Conservation (phyloP, 2,888 invertebrate genomes). For the Hypolimnas misippus region DNA sequence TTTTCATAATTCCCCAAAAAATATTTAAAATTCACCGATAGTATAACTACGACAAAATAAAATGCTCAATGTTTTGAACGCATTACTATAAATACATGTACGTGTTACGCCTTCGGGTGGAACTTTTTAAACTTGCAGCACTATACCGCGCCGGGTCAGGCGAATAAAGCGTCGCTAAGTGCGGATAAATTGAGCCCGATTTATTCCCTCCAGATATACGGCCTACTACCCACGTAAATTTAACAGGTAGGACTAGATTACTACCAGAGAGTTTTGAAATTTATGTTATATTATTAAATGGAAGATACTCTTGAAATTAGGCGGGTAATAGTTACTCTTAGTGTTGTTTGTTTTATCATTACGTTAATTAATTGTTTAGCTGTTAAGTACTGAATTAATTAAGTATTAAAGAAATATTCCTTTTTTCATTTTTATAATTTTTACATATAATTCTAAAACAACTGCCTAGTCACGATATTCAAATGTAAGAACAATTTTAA, state of each 20-base stretch:
- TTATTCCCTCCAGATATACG: conserved; percentile 25
- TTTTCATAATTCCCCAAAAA: no score
- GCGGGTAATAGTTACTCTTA: background rate
- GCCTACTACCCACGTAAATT: conserved; percentile 9
- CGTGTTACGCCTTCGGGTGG: background rate
- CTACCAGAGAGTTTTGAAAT: conserved; percentile 7
- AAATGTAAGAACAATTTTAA: no score
- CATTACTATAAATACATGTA: background rate
- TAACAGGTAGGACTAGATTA: conserved; percentile 26
- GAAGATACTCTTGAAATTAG: conserved; percentile 5
- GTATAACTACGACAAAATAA: background rate
- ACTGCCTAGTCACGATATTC: no score
- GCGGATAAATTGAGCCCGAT: conserved; percentile 35
- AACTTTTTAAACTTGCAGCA: conserved; percentile 23
- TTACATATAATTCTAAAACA: no score
- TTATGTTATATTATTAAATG: conserved; percentile 12
- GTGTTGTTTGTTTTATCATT: no score
- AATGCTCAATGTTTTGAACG: background rate
- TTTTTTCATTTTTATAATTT: no score
- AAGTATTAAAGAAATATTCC: no score
- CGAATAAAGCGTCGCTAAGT: conserved; percentile 32
- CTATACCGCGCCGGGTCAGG: conserved; percentile 21
- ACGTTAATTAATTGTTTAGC: no score
- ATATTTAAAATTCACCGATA: no score
- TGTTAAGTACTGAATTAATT: no score